These are phyloP conservation scores for Galeruca laticollis DNA, from an alignment of 2,888 invertebrate genomes.

Conservation along the genomic window DNA sequence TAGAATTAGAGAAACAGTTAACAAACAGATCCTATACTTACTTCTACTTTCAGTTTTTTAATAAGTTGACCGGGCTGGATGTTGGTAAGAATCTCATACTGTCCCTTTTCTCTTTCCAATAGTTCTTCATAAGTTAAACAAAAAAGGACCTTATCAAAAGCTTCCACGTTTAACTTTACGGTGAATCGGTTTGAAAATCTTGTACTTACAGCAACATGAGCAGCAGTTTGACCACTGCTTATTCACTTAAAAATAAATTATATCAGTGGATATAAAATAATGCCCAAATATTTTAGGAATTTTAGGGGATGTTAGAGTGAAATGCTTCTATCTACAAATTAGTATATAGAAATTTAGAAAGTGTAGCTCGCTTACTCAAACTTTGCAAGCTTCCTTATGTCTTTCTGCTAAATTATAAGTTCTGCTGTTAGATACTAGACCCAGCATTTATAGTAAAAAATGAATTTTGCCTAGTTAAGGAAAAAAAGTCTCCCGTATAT, in stretches of 20 bases:
- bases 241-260: constrained; percentile 65
- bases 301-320: no score
- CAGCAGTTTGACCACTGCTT: constrained; percentile 71
- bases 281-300: no score
- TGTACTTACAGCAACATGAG: constrained; percentile 72
- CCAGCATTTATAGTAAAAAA: no score
- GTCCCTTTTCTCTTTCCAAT: constrained; percentile 71
- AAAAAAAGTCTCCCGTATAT: no score
- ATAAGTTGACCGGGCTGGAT: constrained; percentile 75
- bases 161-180: constrained; percentile 75
- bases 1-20: no score
- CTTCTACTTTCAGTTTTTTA: constrained; percentile 72
- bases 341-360: no score
- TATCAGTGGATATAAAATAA: not conserved
- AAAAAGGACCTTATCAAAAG: constrained; percentile 72
- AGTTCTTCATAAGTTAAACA: constrained; percentile 80
- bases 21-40: constrained; percentile 53
- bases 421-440: no score
- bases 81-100: constrained; percentile 77
- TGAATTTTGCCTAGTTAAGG: no score
- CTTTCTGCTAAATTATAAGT: no score
- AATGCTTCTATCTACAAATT: no score
- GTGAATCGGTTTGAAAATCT: constrained; percentile 77
- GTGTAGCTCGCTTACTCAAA: no score
- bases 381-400: no score